phyloP scores from a whole-genome alignment of 2,113 vertebrate genomes.

The Pollimyrus isidori region DNA sequence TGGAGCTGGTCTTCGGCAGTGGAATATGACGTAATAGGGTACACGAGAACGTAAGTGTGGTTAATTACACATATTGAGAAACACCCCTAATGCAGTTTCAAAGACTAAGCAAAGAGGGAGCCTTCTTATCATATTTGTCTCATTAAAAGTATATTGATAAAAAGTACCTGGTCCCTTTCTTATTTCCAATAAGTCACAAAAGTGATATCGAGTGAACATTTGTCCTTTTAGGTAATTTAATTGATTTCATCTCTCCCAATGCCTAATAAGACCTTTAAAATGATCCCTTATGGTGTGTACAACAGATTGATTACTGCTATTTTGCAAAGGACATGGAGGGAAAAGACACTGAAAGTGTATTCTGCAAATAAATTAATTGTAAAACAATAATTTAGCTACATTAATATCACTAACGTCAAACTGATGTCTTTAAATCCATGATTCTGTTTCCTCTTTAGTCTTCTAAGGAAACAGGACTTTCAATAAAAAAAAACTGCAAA shows the following conservation, averaged over 20 bases:
- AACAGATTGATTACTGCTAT: not conserved
- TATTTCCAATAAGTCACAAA: not conserved
- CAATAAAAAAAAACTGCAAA: not conserved
- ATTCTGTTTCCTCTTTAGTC: no score
- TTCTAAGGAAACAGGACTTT: not conserved
- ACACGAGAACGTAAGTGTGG: no score
- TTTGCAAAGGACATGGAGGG: not conserved
- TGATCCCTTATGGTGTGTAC: not conserved
- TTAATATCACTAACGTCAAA: not conserved
- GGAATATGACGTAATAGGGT: no score
- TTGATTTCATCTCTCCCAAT: conserved; percentile 11
- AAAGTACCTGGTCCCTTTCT: not conserved
- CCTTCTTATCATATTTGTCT: not conserved
- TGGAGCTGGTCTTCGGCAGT: no score
- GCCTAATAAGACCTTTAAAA: conserved; percentile 15
- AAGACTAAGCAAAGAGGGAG: no score
- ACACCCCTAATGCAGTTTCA: not conserved
- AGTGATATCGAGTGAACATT: not conserved
- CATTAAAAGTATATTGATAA: not conserved
- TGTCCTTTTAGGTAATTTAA: not conserved
- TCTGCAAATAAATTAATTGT: not conserved
- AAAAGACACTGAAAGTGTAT: conserved; percentile 1
- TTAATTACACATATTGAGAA: not conserved
- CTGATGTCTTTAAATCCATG: not conserved
- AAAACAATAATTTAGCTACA: not conserved